These are phyloP conservation scores for Leptodirus hochenwartii DNA, from an alignment of 2,888 invertebrate genomes.

Conservation along the genomic window DNA sequence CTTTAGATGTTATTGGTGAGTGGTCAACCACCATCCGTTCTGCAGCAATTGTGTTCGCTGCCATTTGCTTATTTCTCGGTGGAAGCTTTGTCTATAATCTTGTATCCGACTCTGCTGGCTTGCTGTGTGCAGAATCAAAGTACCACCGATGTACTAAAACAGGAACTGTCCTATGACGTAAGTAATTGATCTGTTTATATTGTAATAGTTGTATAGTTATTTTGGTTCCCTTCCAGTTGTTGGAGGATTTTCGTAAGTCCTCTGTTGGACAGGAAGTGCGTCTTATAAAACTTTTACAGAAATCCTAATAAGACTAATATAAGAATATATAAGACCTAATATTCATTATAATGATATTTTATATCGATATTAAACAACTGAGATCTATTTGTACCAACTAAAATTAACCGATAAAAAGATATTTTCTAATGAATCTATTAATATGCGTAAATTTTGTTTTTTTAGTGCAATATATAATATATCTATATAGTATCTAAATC, in stretches of 20 bases:
- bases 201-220: conserved; percentile 3
- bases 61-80: conserved; percentile 80
- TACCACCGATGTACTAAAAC: conserved; percentile 57
- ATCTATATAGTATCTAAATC: too few relatives aligned
- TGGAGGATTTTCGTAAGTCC: conserved; percentile 37
- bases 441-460: too few relatives aligned
- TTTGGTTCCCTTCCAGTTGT: conserved; percentile 28
- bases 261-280: conserved; percentile 32
- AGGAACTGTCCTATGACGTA: conserved; percentile 44
- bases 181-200: conserved; percentile 15
- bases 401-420: too few relatives aligned
- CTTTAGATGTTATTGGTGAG: conserved; percentile 54
- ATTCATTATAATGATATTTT: too few relatives aligned
- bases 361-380: too few relatives aligned
- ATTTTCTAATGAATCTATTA: too few relatives aligned
- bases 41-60: conserved; percentile 67
- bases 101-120: conserved; percentile 67
- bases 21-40: conserved; percentile 57
- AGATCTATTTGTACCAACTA: too few relatives aligned
- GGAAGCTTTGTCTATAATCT: conserved; percentile 43
- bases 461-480: too few relatives aligned
- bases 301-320: conserved; percentile 9
- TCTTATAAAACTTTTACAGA: conserved; percentile 29
- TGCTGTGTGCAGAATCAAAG: conserved; percentile 44
- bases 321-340: too few relatives aligned